These are phyloP conservation scores for human DNA, from an alignment of 2,113 vertebrate species.

Conservation along the genomic window DNA sequence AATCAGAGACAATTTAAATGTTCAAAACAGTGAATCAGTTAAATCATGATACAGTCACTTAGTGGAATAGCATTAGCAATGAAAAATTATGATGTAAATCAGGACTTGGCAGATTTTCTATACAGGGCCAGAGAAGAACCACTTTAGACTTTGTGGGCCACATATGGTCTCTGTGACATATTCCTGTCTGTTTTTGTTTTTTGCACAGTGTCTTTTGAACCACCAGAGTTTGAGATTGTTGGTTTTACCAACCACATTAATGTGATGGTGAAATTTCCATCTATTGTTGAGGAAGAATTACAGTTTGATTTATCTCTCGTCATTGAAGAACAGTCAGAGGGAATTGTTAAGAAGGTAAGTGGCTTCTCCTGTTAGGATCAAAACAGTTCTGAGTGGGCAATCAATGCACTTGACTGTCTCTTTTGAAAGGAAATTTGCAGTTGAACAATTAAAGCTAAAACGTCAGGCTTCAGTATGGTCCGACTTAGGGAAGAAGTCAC, in stretches of 20 bases:
- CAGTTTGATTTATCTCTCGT: fast-evolving
- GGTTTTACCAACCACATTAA: slow-evolving; percentile 71
- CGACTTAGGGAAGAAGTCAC: not conserved
- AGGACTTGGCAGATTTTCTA: not conserved
- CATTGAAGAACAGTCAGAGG: not conserved
- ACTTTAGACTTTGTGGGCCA: not conserved
- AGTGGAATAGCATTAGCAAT: not conserved
- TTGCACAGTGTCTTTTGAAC: slow-evolving; percentile 71
- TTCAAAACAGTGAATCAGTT: not conserved
- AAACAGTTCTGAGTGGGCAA: not conserved
- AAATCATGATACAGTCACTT: not conserved
- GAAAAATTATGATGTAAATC: not conserved
- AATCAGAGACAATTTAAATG: not conserved
- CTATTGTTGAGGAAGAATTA: fast-evolving
- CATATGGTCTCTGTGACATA: not conserved
- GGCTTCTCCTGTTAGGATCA: not conserved
- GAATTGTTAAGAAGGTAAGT: slow-evolving; percentile 45
- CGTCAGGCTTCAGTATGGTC: not conserved
- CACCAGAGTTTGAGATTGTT: slow-evolving; percentile 77
- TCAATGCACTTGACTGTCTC: not conserved
- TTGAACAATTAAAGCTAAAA: not conserved
- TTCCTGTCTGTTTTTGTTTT: not conserved
- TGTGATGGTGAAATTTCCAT: slow-evolving; percentile 75
- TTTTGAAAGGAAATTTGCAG: not conserved
- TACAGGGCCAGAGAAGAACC: not conserved